phyloP scores from a whole-genome alignment of 1,140 invertebrate genomes.

The Ostrea denselamellosa region DNA sequence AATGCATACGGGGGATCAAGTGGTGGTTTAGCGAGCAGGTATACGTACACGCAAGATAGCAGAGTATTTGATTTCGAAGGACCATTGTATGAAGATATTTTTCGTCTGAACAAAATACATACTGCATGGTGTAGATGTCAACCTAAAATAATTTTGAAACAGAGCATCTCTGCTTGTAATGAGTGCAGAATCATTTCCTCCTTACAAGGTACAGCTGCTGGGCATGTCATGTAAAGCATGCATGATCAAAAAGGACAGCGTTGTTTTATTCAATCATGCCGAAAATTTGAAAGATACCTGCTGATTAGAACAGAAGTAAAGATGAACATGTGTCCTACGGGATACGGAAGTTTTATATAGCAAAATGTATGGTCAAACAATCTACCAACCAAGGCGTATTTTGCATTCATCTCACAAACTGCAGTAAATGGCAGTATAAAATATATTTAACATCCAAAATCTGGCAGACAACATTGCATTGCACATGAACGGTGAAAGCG shows the following conservation, averaged over 20 bases:
- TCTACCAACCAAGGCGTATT: slow-evolving; percentile 39
- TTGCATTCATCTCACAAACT: slow-evolving; percentile 36
- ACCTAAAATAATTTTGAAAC: slow-evolving; percentile 40
- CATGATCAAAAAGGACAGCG: slow-evolving; percentile 32
- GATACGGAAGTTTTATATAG: slow-evolving; percentile 8
- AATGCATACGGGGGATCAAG: slow-evolving; percentile 14
- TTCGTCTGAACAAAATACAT: slow-evolving; percentile 42
- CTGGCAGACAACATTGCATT: slow-evolving; percentile 6
- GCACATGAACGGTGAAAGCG: slow-evolving; percentile 36
- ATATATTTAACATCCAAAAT: slow-evolving; percentile 40
- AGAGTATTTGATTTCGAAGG: slow-evolving; percentile 46
- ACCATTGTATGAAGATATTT: slow-evolving; percentile 32
- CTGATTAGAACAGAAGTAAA: slow-evolving; percentile 40
- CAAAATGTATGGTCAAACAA: slow-evolving; percentile 18
- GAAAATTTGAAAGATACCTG: slow-evolving; percentile 36
- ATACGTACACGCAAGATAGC: slow-evolving; percentile 38
- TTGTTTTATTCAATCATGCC: slow-evolving; percentile 44
- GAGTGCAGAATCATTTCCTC: slow-evolving; percentile 16
- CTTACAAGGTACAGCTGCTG: slow-evolving; percentile 38
- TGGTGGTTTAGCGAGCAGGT: not conserved
- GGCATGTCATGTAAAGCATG: slow-evolving; percentile 40
- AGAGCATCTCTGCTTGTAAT: slow-evolving; percentile 7
- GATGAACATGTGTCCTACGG: slow-evolving; percentile 27
- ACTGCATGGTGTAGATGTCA: slow-evolving; percentile 43
- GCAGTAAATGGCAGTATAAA: slow-evolving; percentile 39